These are phyloP conservation scores for Stenodema calcarata DNA, from an alignment of 2,888 invertebrate genomes.

Conservation along the genomic window DNA sequence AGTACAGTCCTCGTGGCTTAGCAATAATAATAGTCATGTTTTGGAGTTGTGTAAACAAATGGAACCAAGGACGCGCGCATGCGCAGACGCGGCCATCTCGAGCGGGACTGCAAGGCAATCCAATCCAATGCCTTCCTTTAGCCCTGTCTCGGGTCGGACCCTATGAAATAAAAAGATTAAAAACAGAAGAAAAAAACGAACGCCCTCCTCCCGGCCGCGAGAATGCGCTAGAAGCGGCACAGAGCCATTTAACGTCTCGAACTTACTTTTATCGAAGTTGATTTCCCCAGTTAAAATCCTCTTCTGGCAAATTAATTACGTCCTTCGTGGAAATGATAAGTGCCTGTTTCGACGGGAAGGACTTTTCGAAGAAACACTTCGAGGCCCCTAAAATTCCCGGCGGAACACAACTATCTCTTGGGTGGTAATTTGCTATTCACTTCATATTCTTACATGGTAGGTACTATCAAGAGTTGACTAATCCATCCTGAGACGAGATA, in stretches of 20 bases:
- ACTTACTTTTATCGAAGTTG: background rate
- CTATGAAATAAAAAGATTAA: background rate
- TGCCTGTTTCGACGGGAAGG: background rate
- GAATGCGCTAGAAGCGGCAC: constrained; percentile 6
- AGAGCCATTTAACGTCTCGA: background rate
- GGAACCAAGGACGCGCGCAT: constrained; percentile 22
- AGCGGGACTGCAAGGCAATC: background rate
- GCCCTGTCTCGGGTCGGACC: constrained; percentile 14
- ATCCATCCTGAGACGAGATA: background rate
- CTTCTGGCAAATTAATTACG: background rate
- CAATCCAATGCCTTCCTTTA: constrained; percentile 14
- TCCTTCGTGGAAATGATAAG: no score
- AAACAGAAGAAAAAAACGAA: background rate
- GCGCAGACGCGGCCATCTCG: background rate
- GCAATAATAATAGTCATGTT: constrained; percentile 24
- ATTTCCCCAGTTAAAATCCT: background rate
- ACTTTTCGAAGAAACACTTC: background rate
- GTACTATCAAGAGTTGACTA: background rate
- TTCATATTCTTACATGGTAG: background rate
- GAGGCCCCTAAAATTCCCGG: background rate
- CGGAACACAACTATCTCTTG: background rate
- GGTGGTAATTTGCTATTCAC: background rate
- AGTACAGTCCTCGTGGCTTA: background rate
- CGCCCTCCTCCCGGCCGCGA: background rate
- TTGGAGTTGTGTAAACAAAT: constrained; percentile 16